A percentile compares a stretch with the other conserved stretches of the same genome.
Evolutionary conservation across 2,888 invertebrate species (phyloP).

Genomic region (Chloroclystis v-ata): DNA sequence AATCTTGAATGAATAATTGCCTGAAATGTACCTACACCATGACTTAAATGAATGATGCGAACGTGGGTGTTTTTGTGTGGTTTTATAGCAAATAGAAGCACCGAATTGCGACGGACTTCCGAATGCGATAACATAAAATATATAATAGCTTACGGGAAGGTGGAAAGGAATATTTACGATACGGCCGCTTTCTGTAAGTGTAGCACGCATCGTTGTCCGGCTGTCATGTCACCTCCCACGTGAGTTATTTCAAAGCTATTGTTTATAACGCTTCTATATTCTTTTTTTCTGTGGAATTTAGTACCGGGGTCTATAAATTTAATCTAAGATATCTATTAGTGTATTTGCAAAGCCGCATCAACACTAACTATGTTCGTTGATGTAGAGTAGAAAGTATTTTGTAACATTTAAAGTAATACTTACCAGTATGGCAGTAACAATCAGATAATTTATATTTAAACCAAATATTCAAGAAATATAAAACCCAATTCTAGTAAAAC

Average conservation of each 20-base stretch:
- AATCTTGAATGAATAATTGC: constrained; percentile 65
- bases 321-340: no score
- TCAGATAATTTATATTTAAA: no score
- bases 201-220: constrained; percentile 45
- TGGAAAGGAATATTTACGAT: constrained; percentile 52
- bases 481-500: no score
- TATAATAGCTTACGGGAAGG: constrained; percentile 13
- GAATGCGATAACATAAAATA: constrained; percentile 20
- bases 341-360: no score
- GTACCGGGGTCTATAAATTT: no score
- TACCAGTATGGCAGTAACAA: no score
- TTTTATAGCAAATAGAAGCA: constrained; percentile 13
- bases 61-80: constrained; percentile 8
- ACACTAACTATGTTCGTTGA: no score
- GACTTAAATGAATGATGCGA: constrained; percentile 10
- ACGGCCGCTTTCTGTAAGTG: constrained; percentile 50
- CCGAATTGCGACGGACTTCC: constrained; percentile 16
- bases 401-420: no score
- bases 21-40: constrained; percentile 48
- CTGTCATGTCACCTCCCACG: constrained; percentile 64
- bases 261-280: constrained; percentile 28
- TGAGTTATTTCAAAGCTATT: constrained; percentile 63
- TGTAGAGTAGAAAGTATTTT: no score
- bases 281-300: no score
- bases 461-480: no score